Percentiles rank a stretch among this genome's conserved stretches.
Evolutionary conservation across 2,888 invertebrate species (phyloP).

Genomic region (Papilio elwesi): DNA sequence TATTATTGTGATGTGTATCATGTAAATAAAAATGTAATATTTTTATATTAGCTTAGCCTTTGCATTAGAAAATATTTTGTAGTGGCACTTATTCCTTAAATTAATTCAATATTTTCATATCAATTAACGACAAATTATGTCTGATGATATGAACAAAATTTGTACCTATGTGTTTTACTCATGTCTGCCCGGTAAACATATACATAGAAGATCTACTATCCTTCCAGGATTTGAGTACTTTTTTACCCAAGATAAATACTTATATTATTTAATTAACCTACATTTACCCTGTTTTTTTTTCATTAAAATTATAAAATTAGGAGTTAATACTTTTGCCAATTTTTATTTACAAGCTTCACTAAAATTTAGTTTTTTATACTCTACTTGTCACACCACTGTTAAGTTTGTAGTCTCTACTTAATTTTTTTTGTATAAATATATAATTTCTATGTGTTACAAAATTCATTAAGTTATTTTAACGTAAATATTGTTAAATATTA

Average conservation of each 20-base stretch:
- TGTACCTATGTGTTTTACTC: constrained; percentile 23
- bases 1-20: constrained; percentile 45
- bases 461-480: background rate
- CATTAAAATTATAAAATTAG: too few relatives aligned
- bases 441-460: background rate
- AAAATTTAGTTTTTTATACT: background rate
- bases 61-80: constrained; percentile 36
- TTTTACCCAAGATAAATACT: background rate
- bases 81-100: background rate
- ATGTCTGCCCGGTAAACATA: background rate
- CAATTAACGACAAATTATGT: constrained; percentile 9
- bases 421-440: background rate
- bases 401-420: background rate
- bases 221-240: background rate
- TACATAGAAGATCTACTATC: background rate
- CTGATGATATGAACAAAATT: constrained; percentile 18
- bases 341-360: constrained; percentile 4
- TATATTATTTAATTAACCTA: background rate
- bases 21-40: constrained; percentile 68
- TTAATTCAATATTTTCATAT: constrained; percentile 15
- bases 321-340: background rate
- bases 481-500: too few relatives aligned
- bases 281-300: too few relatives aligned
- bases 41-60: constrained; percentile 52
- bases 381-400: background rate